These are phyloP conservation scores for Hippoglossus hippoglossus DNA, from an alignment of 2,797 vertebrate species.

Conservation along the genomic window DNA sequence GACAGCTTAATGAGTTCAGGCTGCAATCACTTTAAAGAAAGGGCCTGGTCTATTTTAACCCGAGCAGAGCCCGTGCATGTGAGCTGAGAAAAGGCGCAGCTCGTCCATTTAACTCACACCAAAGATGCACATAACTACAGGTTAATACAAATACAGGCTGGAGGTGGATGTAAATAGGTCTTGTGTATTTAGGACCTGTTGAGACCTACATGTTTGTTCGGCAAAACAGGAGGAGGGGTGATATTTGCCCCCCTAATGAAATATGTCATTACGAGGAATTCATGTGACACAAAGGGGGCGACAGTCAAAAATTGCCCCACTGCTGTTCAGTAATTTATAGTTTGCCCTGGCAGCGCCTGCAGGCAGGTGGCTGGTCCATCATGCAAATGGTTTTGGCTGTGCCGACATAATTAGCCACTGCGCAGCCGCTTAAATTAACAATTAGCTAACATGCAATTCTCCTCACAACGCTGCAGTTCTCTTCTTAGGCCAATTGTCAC, in stretches of 20 bases:
- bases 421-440: constrained; percentile 99
- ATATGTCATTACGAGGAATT: constrained; percentile 99
- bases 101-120: constrained; percentile 78
- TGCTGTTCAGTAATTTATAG: constrained; percentile 99
- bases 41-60: constrained; percentile 68
- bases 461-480: constrained; percentile 90
- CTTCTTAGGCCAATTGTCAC: constrained; percentile 92
- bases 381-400: constrained; percentile 98
- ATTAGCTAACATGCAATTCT: constrained; percentile 99
- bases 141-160: constrained; percentile 70
- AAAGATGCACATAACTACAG: constrained; percentile 73
- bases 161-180: constrained; percentile 88
- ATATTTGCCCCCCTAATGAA: constrained; percentile 99
- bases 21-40: constrained; percentile 78
- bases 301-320: constrained; percentile 99
- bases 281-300: constrained; percentile 98
- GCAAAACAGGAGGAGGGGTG: constrained; percentile 84
- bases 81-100: constrained; percentile 69
- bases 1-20: constrained; percentile 81
- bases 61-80: constrained; percentile 33
- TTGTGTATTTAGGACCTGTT: constrained; percentile 89
- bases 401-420: constrained; percentile 97
- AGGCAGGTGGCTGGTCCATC: constrained; percentile 99
- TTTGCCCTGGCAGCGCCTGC: constrained; percentile 96
- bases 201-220: constrained; percentile 89